Percentiles rank a stretch among this genome's conserved stretches.
phyloP scores from a whole-genome alignment of 1,140 invertebrate species.

The Papilio dardanus region DNA sequence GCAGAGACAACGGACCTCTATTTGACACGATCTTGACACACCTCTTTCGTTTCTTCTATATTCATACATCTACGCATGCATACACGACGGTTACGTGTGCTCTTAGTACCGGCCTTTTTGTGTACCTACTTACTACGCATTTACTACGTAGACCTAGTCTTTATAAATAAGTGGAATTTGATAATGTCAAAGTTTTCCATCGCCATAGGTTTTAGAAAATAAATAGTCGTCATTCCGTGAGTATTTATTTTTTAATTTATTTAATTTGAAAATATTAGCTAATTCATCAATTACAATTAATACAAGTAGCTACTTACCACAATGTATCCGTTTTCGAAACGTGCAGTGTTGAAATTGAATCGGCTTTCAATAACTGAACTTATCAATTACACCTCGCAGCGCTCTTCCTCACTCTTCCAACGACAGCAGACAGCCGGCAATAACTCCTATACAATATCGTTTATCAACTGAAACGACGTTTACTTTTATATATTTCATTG shows the following conservation, averaged over 20 bases:
- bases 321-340: conserved; percentile 47
- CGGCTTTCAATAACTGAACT: conserved; percentile 71
- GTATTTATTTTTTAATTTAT: fast-evolving
- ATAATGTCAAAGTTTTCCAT: too few species aligned
- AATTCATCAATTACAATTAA: not conserved
- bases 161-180: too few species aligned
- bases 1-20: too few species aligned
- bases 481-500: not conserved
- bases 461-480: not conserved
- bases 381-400: conserved; percentile 68
- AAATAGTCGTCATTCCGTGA: too few species aligned
- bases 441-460: conserved; percentile 47
- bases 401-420: not conserved
- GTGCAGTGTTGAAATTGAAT: conserved; percentile 61
- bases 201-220: too few species aligned
- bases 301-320: conserved; percentile 44
- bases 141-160: too few species aligned
- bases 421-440: conserved; percentile 42
- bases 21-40: too few species aligned
- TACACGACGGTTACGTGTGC: too few species aligned
- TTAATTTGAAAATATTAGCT: not conserved
- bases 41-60: too few species aligned
- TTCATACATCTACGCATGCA: too few species aligned
- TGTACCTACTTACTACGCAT: too few species aligned
- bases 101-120: too few species aligned